Conservation (phyloP, 2,113 vertebrate species). For the Opisthocomus hoazin region DNA sequence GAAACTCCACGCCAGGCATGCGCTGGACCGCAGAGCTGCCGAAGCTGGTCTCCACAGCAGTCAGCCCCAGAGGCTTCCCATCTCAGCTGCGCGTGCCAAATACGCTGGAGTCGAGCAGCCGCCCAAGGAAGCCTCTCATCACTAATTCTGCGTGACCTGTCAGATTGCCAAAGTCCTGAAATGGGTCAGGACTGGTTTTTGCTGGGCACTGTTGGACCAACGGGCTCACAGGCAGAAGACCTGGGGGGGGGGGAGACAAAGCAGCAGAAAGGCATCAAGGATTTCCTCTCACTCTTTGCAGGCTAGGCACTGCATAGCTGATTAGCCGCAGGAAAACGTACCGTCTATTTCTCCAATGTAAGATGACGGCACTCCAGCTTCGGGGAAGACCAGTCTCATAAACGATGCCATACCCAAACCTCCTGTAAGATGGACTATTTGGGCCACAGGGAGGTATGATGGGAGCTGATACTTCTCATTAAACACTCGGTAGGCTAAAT, state of each 20-base stretch:
- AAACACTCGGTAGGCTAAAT: neutral
- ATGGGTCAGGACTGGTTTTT: neutral
- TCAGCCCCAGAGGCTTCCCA: neutral
- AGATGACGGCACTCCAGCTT: neutral
- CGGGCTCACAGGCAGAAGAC: neutral
- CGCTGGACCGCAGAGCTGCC: neutral
- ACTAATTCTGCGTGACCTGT: neutral
- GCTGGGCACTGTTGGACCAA: neutral
- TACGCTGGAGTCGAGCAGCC: fast-evolving
- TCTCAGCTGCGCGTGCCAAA: neutral
- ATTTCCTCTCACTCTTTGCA: neutral
- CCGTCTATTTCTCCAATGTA: neutral
- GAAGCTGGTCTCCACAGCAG: fast-evolving
- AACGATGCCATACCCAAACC: fast-evolving
- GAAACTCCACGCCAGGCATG: neutral
- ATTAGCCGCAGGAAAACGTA: neutral
- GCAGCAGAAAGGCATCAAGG: neutral
- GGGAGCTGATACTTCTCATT: neutral
- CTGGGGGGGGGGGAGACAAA: neutral
- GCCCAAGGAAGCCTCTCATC: neutral
- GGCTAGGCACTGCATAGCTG: neutral
- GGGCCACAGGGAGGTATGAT: neutral
- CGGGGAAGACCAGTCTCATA: neutral
- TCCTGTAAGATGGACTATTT: neutral
- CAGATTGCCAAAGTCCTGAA: neutral